phyloP scores from a whole-genome alignment of 2,888 invertebrate genomes.

The Mesodorylaimus sp. region DNA sequence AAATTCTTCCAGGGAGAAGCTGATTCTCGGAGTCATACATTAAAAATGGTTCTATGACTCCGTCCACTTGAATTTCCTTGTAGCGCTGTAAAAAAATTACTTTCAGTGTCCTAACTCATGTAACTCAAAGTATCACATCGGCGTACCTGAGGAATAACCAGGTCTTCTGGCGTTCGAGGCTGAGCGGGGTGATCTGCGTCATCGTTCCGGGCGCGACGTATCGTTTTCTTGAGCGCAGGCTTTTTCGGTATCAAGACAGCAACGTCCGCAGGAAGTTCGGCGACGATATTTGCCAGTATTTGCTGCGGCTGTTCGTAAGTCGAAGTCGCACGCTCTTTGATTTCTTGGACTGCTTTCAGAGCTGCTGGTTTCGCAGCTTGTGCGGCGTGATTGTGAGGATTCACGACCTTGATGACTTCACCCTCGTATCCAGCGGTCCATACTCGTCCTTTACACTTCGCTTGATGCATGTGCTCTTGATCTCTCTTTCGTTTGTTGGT shows the following conservation, averaged over 20 bases:
- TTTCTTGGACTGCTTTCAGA: not conserved
- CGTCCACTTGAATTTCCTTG: too few species aligned
- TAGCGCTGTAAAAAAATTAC: too few species aligned
- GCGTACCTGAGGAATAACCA: not conserved
- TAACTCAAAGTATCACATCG: too few species aligned
- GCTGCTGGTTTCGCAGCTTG: not conserved
- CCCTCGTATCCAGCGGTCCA: too few species aligned
- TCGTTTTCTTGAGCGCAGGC: not conserved
- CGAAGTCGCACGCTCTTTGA: not conserved
- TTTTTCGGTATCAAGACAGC: not conserved
- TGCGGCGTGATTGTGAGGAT: not conserved
- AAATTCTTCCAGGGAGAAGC: not conserved
- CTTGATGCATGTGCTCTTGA: too few species aligned
- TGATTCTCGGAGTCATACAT: not conserved
- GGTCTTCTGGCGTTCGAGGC: not conserved
- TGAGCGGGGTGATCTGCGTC: not conserved
- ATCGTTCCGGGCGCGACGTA: not conserved
- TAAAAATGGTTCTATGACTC: too few species aligned
- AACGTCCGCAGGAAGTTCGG: not conserved
- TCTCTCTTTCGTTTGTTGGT: too few species aligned
- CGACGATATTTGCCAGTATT: not conserved
- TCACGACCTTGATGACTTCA: too few species aligned
- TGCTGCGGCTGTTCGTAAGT: not conserved
- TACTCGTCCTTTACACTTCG: too few species aligned
- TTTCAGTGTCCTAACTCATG: too few species aligned